A percentile compares a stretch with the other conserved stretches of the same genome.
Conservation (phyloP, 2,113 vertebrate genomes). For the Capreolus pygargus region DNA sequence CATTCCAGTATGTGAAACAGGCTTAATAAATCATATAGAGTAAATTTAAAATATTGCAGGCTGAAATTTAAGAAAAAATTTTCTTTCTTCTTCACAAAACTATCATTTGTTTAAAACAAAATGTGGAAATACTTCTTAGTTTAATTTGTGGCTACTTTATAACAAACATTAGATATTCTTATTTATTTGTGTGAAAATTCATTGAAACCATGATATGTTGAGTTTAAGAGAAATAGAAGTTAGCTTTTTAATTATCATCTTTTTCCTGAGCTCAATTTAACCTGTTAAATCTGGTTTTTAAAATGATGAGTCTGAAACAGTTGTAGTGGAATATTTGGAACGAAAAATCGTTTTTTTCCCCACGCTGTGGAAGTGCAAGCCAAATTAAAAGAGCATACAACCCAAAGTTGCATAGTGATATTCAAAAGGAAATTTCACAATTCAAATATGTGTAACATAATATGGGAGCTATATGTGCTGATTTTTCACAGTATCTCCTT, state of each 20-base stretch:
- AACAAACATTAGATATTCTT: neutral
- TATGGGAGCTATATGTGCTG: neutral
- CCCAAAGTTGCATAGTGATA: neutral
- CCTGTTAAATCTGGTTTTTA: conserved; percentile 13
- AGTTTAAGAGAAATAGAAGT: conserved; percentile 28
- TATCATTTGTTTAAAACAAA: neutral
- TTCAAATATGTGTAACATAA: neutral
- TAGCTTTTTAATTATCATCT: neutral
- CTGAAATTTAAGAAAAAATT: neutral
- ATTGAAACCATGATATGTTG: neutral
- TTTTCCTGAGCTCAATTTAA: conserved; percentile 31
- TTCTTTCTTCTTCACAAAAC: neutral
- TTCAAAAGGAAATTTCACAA: conserved; percentile 43
- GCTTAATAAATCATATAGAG: neutral
- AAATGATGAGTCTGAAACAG: conserved; percentile 28
- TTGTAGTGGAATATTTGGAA: conserved; percentile 16
- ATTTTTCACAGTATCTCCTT: neutral
- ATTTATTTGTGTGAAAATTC: conserved; percentile 2
- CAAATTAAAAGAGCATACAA: conserved; percentile 20
- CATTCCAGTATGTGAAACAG: neutral
- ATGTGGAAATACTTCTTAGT: neutral
- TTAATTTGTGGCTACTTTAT: neutral
- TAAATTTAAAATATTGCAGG: neutral
- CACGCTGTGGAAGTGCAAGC: neutral
- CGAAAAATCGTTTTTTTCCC: neutral